Percentiles rank a stretch among this genome's conserved stretches.
phyloP scores from a whole-genome alignment of 1,140 invertebrate species.

The Babylonia areolata region DNA sequence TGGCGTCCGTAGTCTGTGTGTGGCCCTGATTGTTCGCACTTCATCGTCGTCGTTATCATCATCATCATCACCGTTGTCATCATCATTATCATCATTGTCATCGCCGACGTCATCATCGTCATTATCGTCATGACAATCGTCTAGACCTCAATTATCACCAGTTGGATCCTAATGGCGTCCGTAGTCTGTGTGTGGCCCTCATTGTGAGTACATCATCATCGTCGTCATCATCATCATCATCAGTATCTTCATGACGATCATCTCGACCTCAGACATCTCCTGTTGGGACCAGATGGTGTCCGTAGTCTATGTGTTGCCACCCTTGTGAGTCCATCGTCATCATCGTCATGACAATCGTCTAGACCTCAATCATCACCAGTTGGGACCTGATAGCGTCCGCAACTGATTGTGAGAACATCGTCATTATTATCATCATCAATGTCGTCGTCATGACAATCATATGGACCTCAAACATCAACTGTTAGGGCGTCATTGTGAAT shows the following conservation, averaged over 20 bases:
- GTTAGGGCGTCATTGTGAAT: too few species aligned
- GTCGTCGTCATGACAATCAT: too few species aligned
- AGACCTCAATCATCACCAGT: too few species aligned
- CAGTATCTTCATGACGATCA: neutral
- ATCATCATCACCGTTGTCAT: neutral
- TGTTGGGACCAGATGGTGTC: neutral
- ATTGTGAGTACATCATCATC: too few species aligned
- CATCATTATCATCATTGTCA: neutral
- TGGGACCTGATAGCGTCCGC: slow-evolving; percentile 4
- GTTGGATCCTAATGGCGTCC: too few species aligned
- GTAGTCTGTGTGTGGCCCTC: neutral
- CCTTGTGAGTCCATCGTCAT: slow-evolving; percentile 46
- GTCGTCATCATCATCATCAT: too few species aligned
- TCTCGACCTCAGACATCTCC: too few species aligned
- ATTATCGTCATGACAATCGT: neutral
- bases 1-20: slow-evolving; percentile 50
- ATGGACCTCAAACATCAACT: too few species aligned
- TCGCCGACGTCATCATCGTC: neutral
- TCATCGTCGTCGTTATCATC: neutral
- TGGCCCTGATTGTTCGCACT: neutral
- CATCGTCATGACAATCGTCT: too few species aligned
- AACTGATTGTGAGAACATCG: slow-evolving; percentile 52
- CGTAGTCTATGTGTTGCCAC: slow-evolving; percentile 59
- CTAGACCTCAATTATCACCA: too few species aligned
- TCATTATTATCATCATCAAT: too few species aligned